A percentile compares a stretch with the other conserved stretches of the same genome.
Evolutionary conservation across 2,113 vertebrate genomes (phyloP).

Genomic region (Odobenus rosmarus): DNA sequence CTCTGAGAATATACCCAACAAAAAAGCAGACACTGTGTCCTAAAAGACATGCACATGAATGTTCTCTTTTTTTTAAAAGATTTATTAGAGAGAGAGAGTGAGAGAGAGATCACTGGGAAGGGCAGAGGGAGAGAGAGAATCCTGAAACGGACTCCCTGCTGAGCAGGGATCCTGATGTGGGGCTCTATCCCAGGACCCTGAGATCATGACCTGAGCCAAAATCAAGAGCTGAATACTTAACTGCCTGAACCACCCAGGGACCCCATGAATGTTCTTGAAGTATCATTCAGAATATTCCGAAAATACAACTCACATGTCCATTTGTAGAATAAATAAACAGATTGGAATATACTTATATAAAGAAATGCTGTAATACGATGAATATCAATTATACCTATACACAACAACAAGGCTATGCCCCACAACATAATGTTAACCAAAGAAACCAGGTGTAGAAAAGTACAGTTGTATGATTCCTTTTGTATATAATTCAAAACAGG

Average conservation of each 20-base stretch:
- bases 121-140: no score
- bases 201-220: no score
- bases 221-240: no score
- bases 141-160: no score
- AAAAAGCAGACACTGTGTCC: background rate
- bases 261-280: background rate
- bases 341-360: background rate
- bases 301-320: background rate
- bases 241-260: no score
- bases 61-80: no score
- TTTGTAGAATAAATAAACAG: background rate
- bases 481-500: background rate
- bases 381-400: background rate
- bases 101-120: no score
- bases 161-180: no score
- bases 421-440: background rate
- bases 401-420: background rate
- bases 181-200: no score
- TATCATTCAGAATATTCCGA: background rate
- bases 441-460: background rate
- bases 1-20: background rate
- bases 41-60: background rate
- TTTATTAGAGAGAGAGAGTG: no score
- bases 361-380: background rate
- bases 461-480: background rate